phyloP scores from a whole-genome alignment of 2,113 vertebrate species.

The Rhineura floridana region DNA sequence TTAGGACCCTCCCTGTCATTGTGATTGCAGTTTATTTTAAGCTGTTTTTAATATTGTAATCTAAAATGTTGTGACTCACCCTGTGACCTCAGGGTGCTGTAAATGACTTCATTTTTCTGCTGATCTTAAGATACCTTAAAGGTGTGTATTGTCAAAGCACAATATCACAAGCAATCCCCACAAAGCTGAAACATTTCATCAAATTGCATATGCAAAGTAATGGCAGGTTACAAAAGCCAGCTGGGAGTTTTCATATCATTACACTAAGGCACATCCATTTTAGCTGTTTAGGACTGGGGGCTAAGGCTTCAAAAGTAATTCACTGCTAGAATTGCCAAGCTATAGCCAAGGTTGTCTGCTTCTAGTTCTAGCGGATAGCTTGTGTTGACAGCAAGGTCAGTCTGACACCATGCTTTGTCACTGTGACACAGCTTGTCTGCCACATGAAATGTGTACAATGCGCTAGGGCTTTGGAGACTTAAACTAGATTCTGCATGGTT shows the following conservation, averaged over 20 bases:
- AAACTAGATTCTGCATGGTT: background rate
- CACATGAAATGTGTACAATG: slow-evolving; percentile 13
- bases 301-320: slow-evolving; percentile 4
- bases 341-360: background rate
- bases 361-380: slow-evolving; percentile 20
- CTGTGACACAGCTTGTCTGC: slow-evolving; percentile 8
- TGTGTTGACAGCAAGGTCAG: slow-evolving; percentile 20
- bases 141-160: background rate
- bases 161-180: background rate
- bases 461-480: background rate
- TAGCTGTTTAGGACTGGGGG: background rate
- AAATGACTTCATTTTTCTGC: background rate
- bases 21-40: too few relatives aligned
- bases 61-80: too few relatives aligned
- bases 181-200: background rate
- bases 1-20: too few relatives aligned
- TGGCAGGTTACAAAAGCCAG: background rate
- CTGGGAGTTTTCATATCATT: background rate
- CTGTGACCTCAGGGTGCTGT: too few relatives aligned
- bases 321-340: background rate
- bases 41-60: too few relatives aligned
- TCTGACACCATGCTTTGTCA: slow-evolving; percentile 24
- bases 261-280: background rate
- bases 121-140: background rate
- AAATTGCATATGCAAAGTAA: background rate